Conservation (phyloP, 2,113 vertebrate species). For the Mormyrus iriodes region DNA sequence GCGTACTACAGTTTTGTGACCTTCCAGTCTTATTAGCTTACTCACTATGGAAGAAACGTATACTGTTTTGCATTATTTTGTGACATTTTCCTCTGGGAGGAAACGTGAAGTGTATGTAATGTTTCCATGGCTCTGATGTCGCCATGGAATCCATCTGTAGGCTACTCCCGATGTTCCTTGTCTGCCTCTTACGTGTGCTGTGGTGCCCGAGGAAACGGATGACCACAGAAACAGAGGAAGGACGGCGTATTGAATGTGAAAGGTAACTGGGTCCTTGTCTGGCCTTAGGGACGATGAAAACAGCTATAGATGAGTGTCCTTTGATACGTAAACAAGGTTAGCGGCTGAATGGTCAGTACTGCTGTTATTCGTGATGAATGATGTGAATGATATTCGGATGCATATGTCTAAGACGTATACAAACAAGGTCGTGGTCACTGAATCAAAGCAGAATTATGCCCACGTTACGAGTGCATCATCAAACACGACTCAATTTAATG, state of each 20-base stretch:
- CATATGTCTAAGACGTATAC: background rate
- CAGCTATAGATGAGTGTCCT: background rate
- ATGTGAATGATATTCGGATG: background rate
- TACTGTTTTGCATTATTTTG: background rate
- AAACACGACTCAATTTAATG: conserved; percentile 28
- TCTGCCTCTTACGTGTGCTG: background rate
- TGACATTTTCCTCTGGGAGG: background rate
- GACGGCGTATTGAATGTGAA: background rate
- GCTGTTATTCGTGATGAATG: no score
- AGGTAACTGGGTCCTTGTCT: background rate
- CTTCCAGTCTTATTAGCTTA: background rate
- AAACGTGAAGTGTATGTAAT: background rate
- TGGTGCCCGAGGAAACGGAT: background rate
- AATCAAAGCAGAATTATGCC: background rate
- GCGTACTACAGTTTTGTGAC: background rate
- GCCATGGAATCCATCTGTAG: background rate
- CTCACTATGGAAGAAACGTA: background rate
- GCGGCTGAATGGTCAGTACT: background rate
- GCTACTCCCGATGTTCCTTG: background rate
- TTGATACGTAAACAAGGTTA: background rate
- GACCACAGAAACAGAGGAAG: background rate
- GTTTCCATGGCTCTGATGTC: background rate
- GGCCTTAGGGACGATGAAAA: background rate
- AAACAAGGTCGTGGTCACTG: background rate
- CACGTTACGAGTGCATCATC: background rate